A percentile compares a stretch with the other conserved stretches of the same genome.
phyloP scores from a whole-genome alignment of 2,888 invertebrate genomes.

The Disparrhopalites patrizii region DNA sequence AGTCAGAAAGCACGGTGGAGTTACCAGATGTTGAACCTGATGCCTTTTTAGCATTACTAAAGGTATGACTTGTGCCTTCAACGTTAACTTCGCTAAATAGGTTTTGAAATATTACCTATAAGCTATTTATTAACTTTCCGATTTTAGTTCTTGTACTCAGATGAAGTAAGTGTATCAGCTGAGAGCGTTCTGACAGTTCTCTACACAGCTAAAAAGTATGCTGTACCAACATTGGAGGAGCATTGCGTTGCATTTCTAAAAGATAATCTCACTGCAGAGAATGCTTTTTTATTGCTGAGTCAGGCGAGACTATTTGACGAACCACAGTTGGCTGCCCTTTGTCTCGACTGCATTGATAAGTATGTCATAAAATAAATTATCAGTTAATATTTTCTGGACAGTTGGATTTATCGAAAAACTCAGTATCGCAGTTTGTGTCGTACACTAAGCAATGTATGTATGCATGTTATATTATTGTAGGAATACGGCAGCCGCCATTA shows the following conservation, averaged over 20 bases:
- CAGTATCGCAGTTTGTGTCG: no score
- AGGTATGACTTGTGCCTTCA: conserved; percentile 42
- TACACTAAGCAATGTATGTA: not conserved
- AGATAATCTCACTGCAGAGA: conserved; percentile 71
- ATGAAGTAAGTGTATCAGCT: conserved; percentile 75
- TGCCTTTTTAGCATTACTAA: conserved; percentile 70
- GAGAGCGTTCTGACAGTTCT: conserved; percentile 82
- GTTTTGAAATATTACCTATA: conserved; percentile 9
- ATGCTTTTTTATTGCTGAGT: conserved; percentile 75
- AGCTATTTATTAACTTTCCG: not conserved
- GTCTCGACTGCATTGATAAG: conserved; percentile 78
- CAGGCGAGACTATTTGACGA: conserved; percentile 77
- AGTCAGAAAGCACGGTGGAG: conserved; percentile 63
- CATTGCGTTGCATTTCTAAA: conserved; percentile 75
- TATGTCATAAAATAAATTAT: conserved; percentile 55
- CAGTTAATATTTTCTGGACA: not conserved
- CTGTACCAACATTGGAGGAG: conserved; percentile 74
- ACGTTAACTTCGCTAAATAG: not conserved
- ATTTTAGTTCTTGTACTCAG: conserved; percentile 65
- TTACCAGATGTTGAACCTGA: conserved; percentile 78
- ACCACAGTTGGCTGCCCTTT: conserved; percentile 70
- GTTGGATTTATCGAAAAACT: not conserved
- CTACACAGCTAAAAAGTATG: conserved; percentile 80
- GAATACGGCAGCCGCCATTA: conserved; percentile 71
- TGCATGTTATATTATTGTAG: conserved; percentile 56